Evolutionary conservation across 1,140 invertebrate species (phyloP), one percentile per base, ranked within the genome.

Genomic region (Drosophila pseudoobscura): DNA sequence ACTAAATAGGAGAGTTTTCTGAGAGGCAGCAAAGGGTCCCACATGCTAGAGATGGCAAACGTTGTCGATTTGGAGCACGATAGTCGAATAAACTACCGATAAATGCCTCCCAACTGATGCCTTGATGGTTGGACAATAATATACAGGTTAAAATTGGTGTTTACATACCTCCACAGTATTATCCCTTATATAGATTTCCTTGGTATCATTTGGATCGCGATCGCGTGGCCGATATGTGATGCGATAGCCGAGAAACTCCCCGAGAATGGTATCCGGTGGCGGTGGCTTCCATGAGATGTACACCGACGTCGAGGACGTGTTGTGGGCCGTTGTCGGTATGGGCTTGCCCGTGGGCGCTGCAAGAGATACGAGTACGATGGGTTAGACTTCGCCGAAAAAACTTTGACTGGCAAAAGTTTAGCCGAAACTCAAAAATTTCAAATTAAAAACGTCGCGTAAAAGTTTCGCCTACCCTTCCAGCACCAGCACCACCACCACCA

Each of bases 191-290:
- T 94, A 95, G 91, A 95, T 94, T 91, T 95, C 94, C 83, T 95
- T 94, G 80, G 94, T 93, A 57, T 93, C 92, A 52, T 94, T 93
- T 20, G 92, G 88, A 65, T 92, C 92, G 76, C 92, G 92, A 80
- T 94, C 94, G 62, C 94, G 92, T 54, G 94, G 94, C 59, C 94
- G 92, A 92, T 95, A 95, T 44, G 94, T 93, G 56, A 96, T 94
- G 65, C 94, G 93, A 91, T 96, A 96, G 59, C 95, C 95, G 8
- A 96, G 92, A 91, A 96, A 96, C 91, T 96, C 95, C n/a, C 95
- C 95, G 79, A 96, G 94, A 80, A 96, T 95, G 52, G 95, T 95
- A 78, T 94, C 93, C 41, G 92, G 92, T 39, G 93, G 93, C 64
- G 95, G 95, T 52, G 95, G 93, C 74, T 94, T 93, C 95, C 95